These are phyloP conservation scores for Sturmia bella DNA, from an alignment of 2,888 invertebrate species.

Conservation along the genomic window DNA sequence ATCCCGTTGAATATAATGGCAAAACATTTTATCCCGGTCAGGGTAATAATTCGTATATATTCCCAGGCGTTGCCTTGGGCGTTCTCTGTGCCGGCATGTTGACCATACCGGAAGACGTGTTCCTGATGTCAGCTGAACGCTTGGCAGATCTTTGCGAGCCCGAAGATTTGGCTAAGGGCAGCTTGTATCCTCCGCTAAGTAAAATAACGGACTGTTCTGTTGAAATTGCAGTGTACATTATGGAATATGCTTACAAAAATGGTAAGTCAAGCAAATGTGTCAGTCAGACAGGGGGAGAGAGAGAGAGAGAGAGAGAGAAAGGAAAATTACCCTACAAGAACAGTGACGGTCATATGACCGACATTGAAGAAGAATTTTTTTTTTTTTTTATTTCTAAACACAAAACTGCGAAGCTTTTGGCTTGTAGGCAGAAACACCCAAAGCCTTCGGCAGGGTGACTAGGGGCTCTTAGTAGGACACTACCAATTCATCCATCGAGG, in stretches of 20 bases:
- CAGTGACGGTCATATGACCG: too few species aligned
- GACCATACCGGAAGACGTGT: constrained; percentile 94
- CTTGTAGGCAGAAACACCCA: too few species aligned
- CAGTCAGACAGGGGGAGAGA: too few species aligned
- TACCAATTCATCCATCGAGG: too few species aligned
- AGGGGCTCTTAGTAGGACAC: too few species aligned
- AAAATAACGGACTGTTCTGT: constrained; percentile 93
- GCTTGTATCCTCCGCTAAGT: constrained; percentile 94
- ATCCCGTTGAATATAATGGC: constrained; percentile 90
- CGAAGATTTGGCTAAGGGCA: constrained; percentile 90
- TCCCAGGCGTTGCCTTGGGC: constrained; percentile 97
- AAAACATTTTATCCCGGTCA: constrained; percentile 94
- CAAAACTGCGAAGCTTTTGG: too few species aligned
- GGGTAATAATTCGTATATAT: constrained; percentile 98
- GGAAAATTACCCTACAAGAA: too few species aligned
- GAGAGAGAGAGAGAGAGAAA: too few species aligned
- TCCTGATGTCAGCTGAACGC: constrained; percentile 94
- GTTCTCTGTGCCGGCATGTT: constrained; percentile 93
- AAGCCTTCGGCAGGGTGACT: too few species aligned
- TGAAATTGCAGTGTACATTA: constrained; percentile 91
- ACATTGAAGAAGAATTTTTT: too few species aligned
- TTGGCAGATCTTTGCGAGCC: constrained; percentile 91
- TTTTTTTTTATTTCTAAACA: too few species aligned
- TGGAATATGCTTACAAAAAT: constrained; percentile 90
- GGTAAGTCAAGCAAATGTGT: constrained; percentile 82